Evolutionary conservation across 2,888 invertebrate species (phyloP), one percentile per base, ranked within the genome.

Genomic region (Amiota communis): DNA sequence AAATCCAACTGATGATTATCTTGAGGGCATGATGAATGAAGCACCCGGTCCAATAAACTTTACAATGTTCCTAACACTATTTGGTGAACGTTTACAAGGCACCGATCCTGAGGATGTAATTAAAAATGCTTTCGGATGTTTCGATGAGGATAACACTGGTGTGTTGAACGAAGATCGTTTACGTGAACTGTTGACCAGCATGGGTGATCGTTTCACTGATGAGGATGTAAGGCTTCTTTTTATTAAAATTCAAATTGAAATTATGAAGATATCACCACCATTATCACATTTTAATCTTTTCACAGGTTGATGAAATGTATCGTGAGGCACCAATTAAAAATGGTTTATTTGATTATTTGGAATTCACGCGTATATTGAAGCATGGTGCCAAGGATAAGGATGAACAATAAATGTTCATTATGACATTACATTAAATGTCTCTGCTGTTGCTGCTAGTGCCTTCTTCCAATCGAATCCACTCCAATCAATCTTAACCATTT

Each of bases 21-120:
- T 99, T 77, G 99, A 99, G 83, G 95, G 93, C 59, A 99, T 99
- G 99, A 98, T 99, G 97, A 97, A 95, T 87, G 98, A 98, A 91
- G 99, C 99, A 1, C 98, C 99, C 0, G 98, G 98, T 1, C 98
- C 98, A 11, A 98, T 99, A 80, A 99, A 99, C 90, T 99, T 99
- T 89, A 99, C 99, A 49, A 99, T 99, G 99, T 99, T 99, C 90
- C 91, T 99, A 70, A 99, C 99, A 0, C 92, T 99, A 81, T 99
- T 99, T 88, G 99, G 99, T 11, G 99, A 99, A 90, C 94, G 98
- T 72, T 92, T 99, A 72, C 99, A 99, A 89, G 99, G 99, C 56
- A 99, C 99, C 0, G 99, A 99, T 90, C 99, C 99, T 1, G 98
- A 98, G 88, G 98, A 98, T 91, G 98, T 99, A 13, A 99, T 99